A percentile compares a stretch with the other conserved stretches of the same genome.
These are phyloP conservation scores for Calephelis nemesis DNA, from an alignment of 1,140 invertebrate genomes.

Conservation along the genomic window DNA sequence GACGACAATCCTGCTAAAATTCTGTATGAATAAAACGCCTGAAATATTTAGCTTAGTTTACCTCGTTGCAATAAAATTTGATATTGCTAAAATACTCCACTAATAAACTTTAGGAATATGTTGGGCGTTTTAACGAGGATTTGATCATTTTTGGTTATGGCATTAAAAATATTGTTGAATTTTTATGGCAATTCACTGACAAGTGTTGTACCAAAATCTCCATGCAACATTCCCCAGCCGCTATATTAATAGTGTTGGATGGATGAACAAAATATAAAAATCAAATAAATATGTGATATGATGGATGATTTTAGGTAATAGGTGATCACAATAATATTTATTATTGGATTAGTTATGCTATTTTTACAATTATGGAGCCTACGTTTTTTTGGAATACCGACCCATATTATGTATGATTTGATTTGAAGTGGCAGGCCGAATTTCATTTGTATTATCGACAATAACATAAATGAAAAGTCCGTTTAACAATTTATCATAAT, in stretches of 20 bases:
- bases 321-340: conserved; percentile 43
- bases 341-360: conserved; percentile 31
- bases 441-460: conserved; percentile 20
- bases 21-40: too few relatives aligned
- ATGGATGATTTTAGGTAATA: conserved; percentile 61
- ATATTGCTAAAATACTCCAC: too few relatives aligned
- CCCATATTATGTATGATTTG: conserved; percentile 24
- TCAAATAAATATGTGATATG: conserved; percentile 58
- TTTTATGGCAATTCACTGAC: conserved; percentile 44
- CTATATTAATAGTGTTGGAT: conserved; percentile 74
- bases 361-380: conserved; percentile 27
- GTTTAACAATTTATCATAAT: conserved; percentile 42
- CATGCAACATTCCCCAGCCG: conserved; percentile 78
- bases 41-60: too few relatives aligned
- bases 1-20: too few relatives aligned
- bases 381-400: conserved; percentile 27
- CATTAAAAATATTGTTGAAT: background rate
- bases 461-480: conserved; percentile 41
- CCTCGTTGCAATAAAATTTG: too few relatives aligned
- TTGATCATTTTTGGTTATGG: background rate
- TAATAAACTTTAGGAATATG: too few relatives aligned
- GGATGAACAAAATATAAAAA: conserved; percentile 61
- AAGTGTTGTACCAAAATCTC: conserved; percentile 37
- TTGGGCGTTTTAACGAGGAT: background rate
- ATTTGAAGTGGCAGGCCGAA: conserved; percentile 27